These are phyloP conservation scores for Sinotaia quadrata DNA, from an alignment of 2,888 invertebrate species.

Conservation along the genomic window DNA sequence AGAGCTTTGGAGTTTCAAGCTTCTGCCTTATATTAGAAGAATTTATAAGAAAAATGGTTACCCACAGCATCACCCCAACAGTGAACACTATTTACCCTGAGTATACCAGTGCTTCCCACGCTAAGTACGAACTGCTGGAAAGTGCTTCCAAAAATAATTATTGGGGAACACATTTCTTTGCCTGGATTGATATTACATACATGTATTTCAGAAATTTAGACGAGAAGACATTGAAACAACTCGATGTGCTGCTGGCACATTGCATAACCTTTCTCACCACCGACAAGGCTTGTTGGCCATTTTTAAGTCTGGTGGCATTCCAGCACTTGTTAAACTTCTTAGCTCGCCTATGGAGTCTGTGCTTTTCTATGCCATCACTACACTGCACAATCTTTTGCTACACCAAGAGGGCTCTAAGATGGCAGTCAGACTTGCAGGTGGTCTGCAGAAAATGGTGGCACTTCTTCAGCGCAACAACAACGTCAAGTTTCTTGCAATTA, in stretches of 20 bases:
- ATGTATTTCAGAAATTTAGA: conserved; percentile 40
- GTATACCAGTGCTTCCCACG: conserved; percentile 42
- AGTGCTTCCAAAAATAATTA: conserved; percentile 26
- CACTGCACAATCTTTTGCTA: conserved; percentile 94
- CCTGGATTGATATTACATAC: conserved; percentile 44
- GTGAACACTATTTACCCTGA: conserved; percentile 41
- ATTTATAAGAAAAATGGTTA: conserved; percentile 39
- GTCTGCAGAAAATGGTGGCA: conserved; percentile 85
- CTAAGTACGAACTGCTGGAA: conserved; percentile 43
- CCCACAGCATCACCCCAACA: conserved; percentile 41
- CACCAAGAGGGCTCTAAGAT: conserved; percentile 99
- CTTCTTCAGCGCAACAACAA: conserved; percentile 94
- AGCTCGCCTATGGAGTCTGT: conserved; percentile 97
- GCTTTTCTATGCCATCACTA: conserved; percentile 98
- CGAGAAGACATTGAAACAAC: conserved; percentile 94
- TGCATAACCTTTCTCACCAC: conserved; percentile 98
- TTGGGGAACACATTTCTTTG: conserved; percentile 41
- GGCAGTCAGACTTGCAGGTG: conserved; percentile 96
- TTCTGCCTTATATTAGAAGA: conserved; percentile 28
- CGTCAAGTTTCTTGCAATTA: conserved; percentile 97
- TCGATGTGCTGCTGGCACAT: conserved; percentile 95
- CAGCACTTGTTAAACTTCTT: conserved; percentile 94
- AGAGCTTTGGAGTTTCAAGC: conserved; percentile 39
- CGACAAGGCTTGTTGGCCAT: conserved; percentile 96
- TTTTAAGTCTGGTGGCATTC: conserved; percentile 98